A percentile compares a stretch with the other conserved stretches of the same genome.
Evolutionary conservation across 2,888 invertebrate species (phyloP).

Genomic region (Odontocerum albicorne): DNA sequence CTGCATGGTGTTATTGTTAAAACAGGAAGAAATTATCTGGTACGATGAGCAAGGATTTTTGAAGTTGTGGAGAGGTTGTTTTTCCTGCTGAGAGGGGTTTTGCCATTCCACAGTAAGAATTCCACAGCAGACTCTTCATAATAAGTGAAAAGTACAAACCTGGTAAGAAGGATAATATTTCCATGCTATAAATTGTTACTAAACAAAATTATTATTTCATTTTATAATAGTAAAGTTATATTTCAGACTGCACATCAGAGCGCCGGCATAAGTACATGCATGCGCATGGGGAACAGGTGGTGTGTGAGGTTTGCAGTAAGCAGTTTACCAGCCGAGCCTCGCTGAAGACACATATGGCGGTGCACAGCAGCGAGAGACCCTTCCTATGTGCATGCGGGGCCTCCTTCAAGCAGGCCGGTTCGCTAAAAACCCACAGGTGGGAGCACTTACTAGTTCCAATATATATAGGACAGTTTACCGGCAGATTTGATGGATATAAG

Average conservation of each 20-base stretch:
- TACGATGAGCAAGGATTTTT: too few relatives aligned
- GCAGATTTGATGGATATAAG: too few relatives aligned
- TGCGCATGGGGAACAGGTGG: slow-evolving; percentile 3
- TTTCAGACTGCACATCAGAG: slow-evolving; percentile 17
- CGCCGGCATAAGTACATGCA: slow-evolving; percentile 16
- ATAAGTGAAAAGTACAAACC: too few relatives aligned
- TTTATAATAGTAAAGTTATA: background rate
- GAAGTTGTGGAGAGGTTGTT: too few relatives aligned
- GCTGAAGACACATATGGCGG: slow-evolving; percentile 15
- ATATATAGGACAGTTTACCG: too few relatives aligned
- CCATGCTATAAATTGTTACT: too few relatives aligned
- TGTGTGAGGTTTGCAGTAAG: slow-evolving; percentile 18
- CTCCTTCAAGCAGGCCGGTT: slow-evolving; percentile 17
- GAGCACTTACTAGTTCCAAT: too few relatives aligned
- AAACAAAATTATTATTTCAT: background rate
- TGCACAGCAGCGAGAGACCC: slow-evolving; percentile 17
- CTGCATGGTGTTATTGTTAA: too few relatives aligned
- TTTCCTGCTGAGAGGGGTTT: too few relatives aligned
- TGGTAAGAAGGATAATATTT: too few relatives aligned
- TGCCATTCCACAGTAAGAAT: background rate
- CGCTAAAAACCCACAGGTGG: slow-evolving; percentile 20
- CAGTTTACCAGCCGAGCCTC: slow-evolving; percentile 13
- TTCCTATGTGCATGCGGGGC: slow-evolving; percentile 17
- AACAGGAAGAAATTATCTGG: too few relatives aligned
- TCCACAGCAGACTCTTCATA: background rate